Percentiles rank a stretch among this genome's conserved stretches.
These are phyloP conservation scores for Scaptodrosophila lebanonensis DNA, from an alignment of 1,140 invertebrate species.

Conservation along the genomic window DNA sequence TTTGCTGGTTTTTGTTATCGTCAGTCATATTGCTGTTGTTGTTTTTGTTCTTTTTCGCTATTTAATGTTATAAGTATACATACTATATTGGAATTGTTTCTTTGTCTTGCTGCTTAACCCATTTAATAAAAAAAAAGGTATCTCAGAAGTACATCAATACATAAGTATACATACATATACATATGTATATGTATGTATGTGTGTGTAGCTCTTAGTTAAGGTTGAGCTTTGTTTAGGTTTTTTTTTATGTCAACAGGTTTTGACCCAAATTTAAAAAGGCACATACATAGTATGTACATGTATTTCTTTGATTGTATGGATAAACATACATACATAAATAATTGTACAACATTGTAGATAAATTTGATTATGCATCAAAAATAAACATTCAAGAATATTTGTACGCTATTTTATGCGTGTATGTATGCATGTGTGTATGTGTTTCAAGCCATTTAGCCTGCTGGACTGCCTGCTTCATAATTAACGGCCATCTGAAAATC, in stretches of 20 bases:
- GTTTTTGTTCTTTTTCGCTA: slow-evolving; percentile 33
- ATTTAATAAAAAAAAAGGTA: slow-evolving; percentile 40
- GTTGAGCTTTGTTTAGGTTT: not conserved
- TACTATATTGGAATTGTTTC: not conserved
- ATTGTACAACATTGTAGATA: too few species aligned
- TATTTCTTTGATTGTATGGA: too few species aligned
- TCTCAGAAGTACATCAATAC: slow-evolving; percentile 25
- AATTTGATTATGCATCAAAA: too few species aligned
- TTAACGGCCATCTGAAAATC: too few species aligned
- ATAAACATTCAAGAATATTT: too few species aligned
- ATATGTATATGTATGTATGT: slow-evolving; percentile 11
- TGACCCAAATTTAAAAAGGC: slow-evolving; percentile 54
- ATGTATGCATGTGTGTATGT: too few species aligned
- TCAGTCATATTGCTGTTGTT: slow-evolving; percentile 42
- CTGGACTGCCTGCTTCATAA: too few species aligned
- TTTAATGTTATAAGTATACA: slow-evolving; percentile 63
- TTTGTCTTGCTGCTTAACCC: slow-evolving; percentile 30
- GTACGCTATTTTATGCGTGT: too few species aligned
- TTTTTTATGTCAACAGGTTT: slow-evolving; percentile 62
- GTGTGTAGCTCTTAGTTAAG: slow-evolving; percentile 19
- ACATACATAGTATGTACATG: not conserved
- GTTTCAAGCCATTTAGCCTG: too few species aligned
- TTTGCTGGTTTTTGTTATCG: slow-evolving; percentile 12
- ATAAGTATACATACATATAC: slow-evolving; percentile 9
- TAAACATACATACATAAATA: too few species aligned